A percentile compares a stretch with the other conserved stretches of the same genome.
phyloP scores from a whole-genome alignment of 2,888 invertebrate species.

The Rotaria magnacalcarata region DNA sequence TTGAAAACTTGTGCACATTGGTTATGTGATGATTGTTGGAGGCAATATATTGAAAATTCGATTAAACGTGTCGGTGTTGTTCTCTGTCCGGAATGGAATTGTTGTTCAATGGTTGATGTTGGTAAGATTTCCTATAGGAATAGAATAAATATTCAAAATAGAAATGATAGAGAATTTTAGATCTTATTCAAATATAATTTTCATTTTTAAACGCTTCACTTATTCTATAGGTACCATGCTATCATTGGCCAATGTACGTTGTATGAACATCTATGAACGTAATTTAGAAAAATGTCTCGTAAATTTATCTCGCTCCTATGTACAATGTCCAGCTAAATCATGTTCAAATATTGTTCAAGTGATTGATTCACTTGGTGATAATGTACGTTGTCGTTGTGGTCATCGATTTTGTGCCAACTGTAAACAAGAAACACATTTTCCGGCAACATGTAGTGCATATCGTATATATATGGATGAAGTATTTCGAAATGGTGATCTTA shows the following conservation, averaged over 20 bases:
- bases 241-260: conserved; percentile 19
- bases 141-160: no score
- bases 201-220: no score
- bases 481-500: neutral
- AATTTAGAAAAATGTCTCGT: conserved; percentile 32
- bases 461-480: neutral
- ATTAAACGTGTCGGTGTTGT: neutral
- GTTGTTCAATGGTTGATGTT: conserved; percentile 23
- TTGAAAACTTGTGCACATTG: conserved; percentile 16
- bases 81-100: conserved; percentile 16
- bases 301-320: conserved; percentile 16
- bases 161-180: no score
- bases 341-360: conserved; percentile 22
- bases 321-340: neutral
- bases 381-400: conserved; percentile 24
- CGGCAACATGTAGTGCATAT: neutral
- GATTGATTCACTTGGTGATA: neutral
- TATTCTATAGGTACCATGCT: neutral
- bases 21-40: conserved; percentile 32
- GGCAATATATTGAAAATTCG: neutral
- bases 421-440: conserved; percentile 24
- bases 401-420: neutral
- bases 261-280: neutral
- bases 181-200: no score
- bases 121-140: neutral